Conservation (phyloP, 2,888 invertebrate species). For the Caenorhabditis sp. region DNA sequence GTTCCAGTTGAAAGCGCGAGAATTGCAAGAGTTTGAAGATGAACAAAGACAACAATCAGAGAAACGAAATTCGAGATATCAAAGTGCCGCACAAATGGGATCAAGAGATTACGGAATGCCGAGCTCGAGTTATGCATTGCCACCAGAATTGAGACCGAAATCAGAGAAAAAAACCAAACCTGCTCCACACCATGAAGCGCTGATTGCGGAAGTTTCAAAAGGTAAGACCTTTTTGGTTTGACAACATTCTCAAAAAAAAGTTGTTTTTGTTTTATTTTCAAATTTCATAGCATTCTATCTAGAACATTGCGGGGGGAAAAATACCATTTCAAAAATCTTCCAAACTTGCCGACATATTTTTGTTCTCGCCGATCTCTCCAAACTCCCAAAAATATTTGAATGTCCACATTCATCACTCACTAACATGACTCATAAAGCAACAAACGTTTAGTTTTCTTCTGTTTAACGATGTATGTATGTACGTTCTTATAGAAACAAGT, state of each 20-base stretch:
- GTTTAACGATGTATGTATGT: background rate
- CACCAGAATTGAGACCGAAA: conserved; percentile 20
- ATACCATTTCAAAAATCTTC: no score
- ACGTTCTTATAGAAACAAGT: background rate
- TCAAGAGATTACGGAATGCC: background rate
- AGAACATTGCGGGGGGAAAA: no score
- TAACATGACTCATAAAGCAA: background rate
- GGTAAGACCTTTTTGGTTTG: no score
- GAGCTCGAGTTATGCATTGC: conserved; percentile 6
- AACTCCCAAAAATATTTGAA: background rate
- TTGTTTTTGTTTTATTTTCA: no score
- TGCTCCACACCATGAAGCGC: conserved; percentile 2
- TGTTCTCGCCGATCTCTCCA: background rate
- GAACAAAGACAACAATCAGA: conserved; percentile 29
- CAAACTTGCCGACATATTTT: no score
- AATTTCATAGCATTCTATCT: no score
- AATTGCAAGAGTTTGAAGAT: conserved; percentile 23
- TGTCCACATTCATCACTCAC: background rate
- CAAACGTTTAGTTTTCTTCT: no score
- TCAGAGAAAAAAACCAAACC: conserved; percentile 6
- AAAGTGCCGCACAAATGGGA: background rate
- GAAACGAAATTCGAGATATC: background rate
- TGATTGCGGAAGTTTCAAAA: background rate
- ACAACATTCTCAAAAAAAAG: no score
- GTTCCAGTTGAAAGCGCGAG: conserved; percentile 36